phyloP scores from a whole-genome alignment of 2,113 vertebrate species.

The Himantopus leucocephalus region DNA sequence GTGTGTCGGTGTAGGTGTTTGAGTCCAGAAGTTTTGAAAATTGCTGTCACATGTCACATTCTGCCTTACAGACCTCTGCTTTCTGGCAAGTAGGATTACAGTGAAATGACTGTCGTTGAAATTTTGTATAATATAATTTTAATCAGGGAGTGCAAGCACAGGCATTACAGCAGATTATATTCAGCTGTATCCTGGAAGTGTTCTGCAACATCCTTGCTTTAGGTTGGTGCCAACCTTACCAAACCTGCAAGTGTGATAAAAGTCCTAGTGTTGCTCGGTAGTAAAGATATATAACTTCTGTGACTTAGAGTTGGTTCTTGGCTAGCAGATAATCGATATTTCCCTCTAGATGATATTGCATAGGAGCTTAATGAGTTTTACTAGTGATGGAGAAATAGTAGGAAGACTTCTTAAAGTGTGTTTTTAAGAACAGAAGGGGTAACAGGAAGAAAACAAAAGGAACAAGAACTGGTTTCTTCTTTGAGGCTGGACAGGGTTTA shows the following conservation, averaged over 20 bases:
- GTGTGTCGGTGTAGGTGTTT: neutral
- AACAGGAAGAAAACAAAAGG: neutral
- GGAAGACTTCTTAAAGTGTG: neutral
- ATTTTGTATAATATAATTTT: neutral
- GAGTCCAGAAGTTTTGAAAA: neutral
- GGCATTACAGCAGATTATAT: neutral
- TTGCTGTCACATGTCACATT: rapidly evolving
- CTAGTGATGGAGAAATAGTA: neutral
- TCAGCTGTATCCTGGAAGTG: neutral
- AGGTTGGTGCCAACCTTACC: neutral
- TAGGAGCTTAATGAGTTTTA: neutral
- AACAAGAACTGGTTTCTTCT: neutral
- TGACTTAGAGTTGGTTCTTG: neutral
- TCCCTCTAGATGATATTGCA: neutral
- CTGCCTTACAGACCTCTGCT: neutral
- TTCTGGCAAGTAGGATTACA: neutral
- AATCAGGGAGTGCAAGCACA: neutral
- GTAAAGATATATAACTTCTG: neutral
- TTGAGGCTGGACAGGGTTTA: neutral
- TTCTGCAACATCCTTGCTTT: neutral
- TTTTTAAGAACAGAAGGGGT: neutral
- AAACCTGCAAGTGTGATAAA: no score
- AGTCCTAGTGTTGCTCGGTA: neutral
- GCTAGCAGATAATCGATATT: neutral
- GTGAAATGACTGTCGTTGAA: neutral